Evolutionary conservation across 1,140 invertebrate species (phyloP).

Genomic region (Muscidifurax raptorellus): DNA sequence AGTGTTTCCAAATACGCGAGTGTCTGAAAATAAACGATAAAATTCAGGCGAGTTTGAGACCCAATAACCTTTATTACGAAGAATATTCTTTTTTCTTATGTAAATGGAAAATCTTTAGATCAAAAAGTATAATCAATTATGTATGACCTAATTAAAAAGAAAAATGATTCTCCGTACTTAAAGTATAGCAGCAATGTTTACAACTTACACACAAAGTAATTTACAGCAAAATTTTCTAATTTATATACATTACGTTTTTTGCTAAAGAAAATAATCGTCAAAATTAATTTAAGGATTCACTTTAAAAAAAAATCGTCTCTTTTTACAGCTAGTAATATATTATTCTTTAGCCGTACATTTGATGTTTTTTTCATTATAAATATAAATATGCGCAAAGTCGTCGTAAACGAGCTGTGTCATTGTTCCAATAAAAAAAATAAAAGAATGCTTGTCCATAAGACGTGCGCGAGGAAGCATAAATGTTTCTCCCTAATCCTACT

Average conservation of each 20-base stretch:
- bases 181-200: constrained; percentile 31
- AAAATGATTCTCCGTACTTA: constrained; percentile 8
- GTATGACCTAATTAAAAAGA: neutral
- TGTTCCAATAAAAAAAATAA: neutral
- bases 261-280: neutral
- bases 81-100: constrained; percentile 49
- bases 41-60: neutral
- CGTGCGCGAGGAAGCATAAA: constrained; percentile 45
- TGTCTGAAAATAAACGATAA: constrained; percentile 30
- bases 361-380: constrained; percentile 37
- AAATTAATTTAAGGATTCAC: neutral
- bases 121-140: neutral
- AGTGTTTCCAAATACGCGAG: neutral
- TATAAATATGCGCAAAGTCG: constrained; percentile 38
- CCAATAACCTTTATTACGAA: constrained; percentile 26
- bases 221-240: constrained; percentile 35
- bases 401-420: constrained; percentile 25
- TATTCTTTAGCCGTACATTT: neutral
- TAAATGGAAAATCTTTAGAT: constrained; percentile 28
- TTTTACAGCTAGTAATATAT: neutral
- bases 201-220: constrained; percentile 47
- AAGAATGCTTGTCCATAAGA: constrained; percentile 17
- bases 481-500: constrained; percentile 42
- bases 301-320: neutral
- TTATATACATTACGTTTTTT: constrained; percentile 37